Conservation (phyloP, 2,113 vertebrate species). For the Macroglossus sobrinus region DNA sequence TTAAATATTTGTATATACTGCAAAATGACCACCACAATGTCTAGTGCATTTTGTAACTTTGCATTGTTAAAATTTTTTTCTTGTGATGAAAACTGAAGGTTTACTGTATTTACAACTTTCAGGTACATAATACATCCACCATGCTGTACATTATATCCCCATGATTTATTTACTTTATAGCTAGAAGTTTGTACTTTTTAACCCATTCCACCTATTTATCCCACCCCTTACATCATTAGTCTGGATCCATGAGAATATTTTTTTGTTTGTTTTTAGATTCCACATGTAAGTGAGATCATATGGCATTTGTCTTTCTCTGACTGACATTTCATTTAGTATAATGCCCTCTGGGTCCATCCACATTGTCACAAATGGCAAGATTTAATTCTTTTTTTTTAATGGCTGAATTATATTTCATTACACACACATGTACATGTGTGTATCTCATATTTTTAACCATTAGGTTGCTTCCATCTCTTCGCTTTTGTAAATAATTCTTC, state of each 20-base stretch:
- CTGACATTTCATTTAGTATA: background rate
- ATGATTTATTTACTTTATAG: background rate
- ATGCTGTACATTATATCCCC: background rate
- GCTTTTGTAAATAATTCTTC: background rate
- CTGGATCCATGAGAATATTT: background rate
- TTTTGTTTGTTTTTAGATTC: background rate
- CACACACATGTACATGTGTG: background rate
- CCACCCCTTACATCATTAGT: background rate
- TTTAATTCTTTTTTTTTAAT: background rate
- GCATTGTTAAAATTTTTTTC: background rate
- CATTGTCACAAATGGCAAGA: background rate
- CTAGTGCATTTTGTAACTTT: background rate
- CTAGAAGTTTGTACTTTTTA: background rate
- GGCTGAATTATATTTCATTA: background rate
- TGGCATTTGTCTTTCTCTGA: background rate
- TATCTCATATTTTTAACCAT: background rate
- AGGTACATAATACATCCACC: background rate
- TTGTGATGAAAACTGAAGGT: background rate
- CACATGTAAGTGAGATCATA: background rate
- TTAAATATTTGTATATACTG: background rate
- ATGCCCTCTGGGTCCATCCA: background rate
- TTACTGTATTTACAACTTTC: background rate
- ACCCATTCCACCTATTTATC: background rate
- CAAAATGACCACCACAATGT: background rate
- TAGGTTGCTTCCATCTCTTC: background rate